Conservation (phyloP, 2,797 vertebrate genomes). For the Acipenser ruthenus region DNA sequence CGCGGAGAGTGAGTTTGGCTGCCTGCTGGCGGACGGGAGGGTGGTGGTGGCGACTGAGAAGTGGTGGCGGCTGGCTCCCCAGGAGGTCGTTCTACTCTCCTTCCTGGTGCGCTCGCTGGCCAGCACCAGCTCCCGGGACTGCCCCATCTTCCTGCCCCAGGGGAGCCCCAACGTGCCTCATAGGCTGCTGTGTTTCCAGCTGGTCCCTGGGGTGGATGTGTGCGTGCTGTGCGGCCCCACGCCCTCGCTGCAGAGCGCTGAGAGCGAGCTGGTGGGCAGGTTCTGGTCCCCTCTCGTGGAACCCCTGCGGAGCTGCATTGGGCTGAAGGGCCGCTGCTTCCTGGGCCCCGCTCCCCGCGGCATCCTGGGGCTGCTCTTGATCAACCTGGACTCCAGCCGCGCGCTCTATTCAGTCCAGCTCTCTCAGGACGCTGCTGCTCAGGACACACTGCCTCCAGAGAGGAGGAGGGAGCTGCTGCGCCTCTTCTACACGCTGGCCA, state of each 20-base stretch:
- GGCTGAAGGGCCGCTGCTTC: slow-evolving; percentile 52
- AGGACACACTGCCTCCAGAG: slow-evolving; percentile 20
- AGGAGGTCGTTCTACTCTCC: slow-evolving; percentile 73
- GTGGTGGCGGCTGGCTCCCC: slow-evolving; percentile 78
- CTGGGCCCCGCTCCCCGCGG: slow-evolving; percentile 52
- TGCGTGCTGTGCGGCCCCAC: slow-evolving; percentile 78
- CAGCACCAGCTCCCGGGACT: slow-evolving; percentile 67
- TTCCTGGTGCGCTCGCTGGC: slow-evolving; percentile 56
- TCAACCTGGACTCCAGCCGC: slow-evolving; percentile 71
- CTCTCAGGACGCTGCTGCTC: neutral
- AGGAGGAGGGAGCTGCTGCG: slow-evolving; percentile 67
- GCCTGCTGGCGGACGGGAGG: slow-evolving; percentile 61
- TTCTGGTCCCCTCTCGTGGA: slow-evolving; percentile 76
- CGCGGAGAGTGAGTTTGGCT: slow-evolving; percentile 70
- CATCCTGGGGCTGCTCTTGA: slow-evolving; percentile 68
- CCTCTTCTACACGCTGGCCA: slow-evolving; percentile 67
- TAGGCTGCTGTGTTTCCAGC: slow-evolving; percentile 73
- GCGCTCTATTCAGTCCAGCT: slow-evolving; percentile 58
- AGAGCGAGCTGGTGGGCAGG: slow-evolving; percentile 58
- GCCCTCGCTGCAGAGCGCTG: slow-evolving; percentile 64
- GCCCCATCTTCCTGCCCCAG: slow-evolving; percentile 81
- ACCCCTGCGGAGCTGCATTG: slow-evolving; percentile 58
- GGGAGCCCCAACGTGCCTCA: slow-evolving; percentile 84
- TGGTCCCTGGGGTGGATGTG: slow-evolving; percentile 68
- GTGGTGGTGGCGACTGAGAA: slow-evolving; percentile 73